phyloP scores from a whole-genome alignment of 2,888 invertebrate species.

The Frankliniella intonsa region DNA sequence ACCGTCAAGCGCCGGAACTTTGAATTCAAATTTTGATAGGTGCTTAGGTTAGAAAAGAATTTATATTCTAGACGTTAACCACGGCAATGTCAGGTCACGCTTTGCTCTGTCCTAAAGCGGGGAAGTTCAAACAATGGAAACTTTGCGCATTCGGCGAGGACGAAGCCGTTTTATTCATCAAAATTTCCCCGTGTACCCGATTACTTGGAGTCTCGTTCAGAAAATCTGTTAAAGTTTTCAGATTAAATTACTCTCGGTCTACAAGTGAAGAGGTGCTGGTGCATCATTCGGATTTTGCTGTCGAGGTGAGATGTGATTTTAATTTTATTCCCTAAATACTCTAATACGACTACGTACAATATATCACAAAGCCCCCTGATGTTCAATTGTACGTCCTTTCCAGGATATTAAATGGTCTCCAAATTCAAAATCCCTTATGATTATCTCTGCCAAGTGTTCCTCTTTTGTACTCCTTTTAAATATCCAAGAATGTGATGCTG shows the following conservation, averaged over 20 bases:
- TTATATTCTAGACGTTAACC: no score
- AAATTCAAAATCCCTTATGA: neutral
- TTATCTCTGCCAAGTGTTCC: neutral
- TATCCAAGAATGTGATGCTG: neutral
- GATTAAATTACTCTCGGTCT: neutral
- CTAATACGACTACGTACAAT: no score
- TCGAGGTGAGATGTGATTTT: neutral
- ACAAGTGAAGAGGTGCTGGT: neutral
- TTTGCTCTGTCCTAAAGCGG: no score
- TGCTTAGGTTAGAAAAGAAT: no score
- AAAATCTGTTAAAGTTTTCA: neutral
- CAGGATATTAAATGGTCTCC: neutral
- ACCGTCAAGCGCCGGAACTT: no score
- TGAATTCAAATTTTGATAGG: no score
- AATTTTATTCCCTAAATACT: neutral
- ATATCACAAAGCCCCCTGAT: neutral
- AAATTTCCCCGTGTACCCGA: neutral
- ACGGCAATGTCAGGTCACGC: no score
- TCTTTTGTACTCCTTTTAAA: neutral
- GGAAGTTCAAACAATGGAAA: no score
- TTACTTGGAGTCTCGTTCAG: neutral
- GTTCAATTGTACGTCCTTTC: neutral
- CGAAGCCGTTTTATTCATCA: neutral
- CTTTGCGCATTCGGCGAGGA: no score
- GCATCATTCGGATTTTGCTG: neutral